Percentiles rank a stretch among this genome's conserved stretches.
phyloP scores from a whole-genome alignment of 2,888 invertebrate species.

The Morpho achilles region DNA sequence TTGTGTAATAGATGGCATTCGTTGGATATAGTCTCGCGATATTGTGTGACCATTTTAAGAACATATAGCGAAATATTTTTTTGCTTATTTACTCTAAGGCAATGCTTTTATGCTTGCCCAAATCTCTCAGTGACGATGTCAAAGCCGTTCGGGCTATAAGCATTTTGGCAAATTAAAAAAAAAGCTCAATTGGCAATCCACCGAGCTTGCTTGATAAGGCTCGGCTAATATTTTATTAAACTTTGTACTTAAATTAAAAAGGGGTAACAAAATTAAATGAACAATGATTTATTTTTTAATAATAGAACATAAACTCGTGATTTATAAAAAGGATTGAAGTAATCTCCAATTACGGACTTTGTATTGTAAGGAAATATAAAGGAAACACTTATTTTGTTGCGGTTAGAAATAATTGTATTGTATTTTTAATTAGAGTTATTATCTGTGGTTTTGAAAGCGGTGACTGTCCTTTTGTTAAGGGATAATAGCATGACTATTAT shows the following conservation, averaged over 20 bases:
- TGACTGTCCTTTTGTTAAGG: conserved; percentile 38
- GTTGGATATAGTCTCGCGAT: too few relatives aligned
- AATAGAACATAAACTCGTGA: conserved; percentile 19
- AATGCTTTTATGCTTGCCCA: too few relatives aligned
- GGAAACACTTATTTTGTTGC: conserved; percentile 42
- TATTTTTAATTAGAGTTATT: conserved; percentile 44
- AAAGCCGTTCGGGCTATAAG: too few relatives aligned
- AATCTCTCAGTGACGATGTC: too few relatives aligned
- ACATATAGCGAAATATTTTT: too few relatives aligned
- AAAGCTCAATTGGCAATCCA: too few relatives aligned
- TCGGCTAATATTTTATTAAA: too few relatives aligned
- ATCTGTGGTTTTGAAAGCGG: conserved; percentile 41
- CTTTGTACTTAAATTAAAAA: too few relatives aligned
- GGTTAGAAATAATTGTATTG: conserved; percentile 53
- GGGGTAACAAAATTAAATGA: background rate
- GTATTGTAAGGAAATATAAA: conserved; percentile 30
- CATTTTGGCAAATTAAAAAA: too few relatives aligned
- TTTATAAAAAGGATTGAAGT: conserved; percentile 38
- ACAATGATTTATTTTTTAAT: conserved; percentile 4
- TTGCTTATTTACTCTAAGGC: too few relatives aligned
- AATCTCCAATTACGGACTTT: conserved; percentile 35
- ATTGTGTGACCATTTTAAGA: background rate
- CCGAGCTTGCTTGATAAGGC: too few relatives aligned
- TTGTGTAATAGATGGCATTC: too few relatives aligned
- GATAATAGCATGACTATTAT: conserved; percentile 43